These are phyloP conservation scores for Sipunculus nudus DNA, from an alignment of 2,888 invertebrate species.

Conservation along the genomic window DNA sequence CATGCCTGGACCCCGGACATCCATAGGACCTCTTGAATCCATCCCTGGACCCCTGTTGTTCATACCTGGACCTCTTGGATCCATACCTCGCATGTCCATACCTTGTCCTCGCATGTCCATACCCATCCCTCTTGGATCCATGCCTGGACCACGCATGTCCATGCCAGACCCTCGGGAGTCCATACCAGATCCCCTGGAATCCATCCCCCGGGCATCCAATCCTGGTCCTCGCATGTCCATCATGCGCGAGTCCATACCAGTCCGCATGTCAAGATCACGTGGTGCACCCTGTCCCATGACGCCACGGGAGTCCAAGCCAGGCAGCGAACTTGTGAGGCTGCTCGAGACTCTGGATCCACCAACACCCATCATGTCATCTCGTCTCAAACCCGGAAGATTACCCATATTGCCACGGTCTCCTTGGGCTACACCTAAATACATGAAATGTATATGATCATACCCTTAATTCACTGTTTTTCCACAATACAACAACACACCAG, in stretches of 20 bases:
- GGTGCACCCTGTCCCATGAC: constrained; percentile 1
- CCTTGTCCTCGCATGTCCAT: no score
- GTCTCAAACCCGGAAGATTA: constrained; percentile 11
- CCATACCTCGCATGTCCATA: constrained; percentile 11
- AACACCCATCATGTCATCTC: no score
- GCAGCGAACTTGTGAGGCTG: neutral
- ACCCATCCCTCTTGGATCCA: no score
- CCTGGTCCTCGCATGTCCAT: neutral
- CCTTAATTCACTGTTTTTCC: no score
- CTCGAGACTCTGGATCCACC: constrained; percentile 10
- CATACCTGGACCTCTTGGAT: constrained; percentile 6
- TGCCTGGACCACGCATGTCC: no score
- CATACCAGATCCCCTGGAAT: no score
- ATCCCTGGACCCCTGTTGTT: no score
- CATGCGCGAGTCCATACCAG: neutral
- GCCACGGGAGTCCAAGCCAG: constrained; percentile 7
- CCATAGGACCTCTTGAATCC: neutral
- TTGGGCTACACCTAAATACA: neutral
- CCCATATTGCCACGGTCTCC: constrained; percentile 12
- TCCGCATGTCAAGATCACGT: neutral
- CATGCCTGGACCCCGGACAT: neutral
- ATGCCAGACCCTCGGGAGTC: constrained; percentile 12
- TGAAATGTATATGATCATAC: neutral
- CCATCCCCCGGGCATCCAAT: no score
- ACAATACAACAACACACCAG: no score